Percentiles rank a stretch among this genome's conserved stretches.
phyloP scores from a whole-genome alignment of 1,140 invertebrate species.

The Venturia canescens region DNA sequence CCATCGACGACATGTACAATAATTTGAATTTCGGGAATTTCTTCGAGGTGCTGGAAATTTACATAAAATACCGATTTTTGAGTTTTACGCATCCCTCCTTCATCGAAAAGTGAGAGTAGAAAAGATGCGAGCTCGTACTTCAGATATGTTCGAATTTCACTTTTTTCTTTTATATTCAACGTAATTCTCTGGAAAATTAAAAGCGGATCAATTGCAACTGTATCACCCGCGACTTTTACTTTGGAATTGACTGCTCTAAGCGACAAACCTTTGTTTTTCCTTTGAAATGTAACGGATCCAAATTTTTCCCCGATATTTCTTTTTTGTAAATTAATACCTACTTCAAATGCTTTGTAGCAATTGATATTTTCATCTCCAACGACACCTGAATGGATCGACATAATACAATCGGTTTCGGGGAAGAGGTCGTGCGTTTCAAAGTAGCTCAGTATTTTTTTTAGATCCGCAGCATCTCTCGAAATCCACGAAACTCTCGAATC shows the following conservation, averaged over 20 bases:
- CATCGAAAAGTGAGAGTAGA: slow-evolving; percentile 64
- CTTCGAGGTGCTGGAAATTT: slow-evolving; percentile 55
- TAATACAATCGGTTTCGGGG: slow-evolving; percentile 57
- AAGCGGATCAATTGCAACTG: slow-evolving; percentile 61
- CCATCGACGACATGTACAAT: slow-evolving; percentile 50
- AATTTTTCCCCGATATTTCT: slow-evolving; percentile 50
- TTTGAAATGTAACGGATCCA: slow-evolving; percentile 36
- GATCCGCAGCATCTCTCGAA: slow-evolving; percentile 67
- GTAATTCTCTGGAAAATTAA: slow-evolving; percentile 70
- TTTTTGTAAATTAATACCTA: slow-evolving; percentile 52
- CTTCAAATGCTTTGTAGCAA: slow-evolving; percentile 69
- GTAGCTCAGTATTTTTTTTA: slow-evolving; percentile 66
- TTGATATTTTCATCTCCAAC: slow-evolving; percentile 68
- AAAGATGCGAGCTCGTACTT: slow-evolving; percentile 67
- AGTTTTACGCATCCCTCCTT: slow-evolving; percentile 68
- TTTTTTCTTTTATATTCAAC: slow-evolving; percentile 52
- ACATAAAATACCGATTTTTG: slow-evolving; percentile 65
- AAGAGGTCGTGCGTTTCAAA: slow-evolving; percentile 67
- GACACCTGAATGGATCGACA: slow-evolving; percentile 68
- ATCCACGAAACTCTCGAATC: slow-evolving; percentile 68
- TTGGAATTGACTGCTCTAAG: slow-evolving; percentile 41
- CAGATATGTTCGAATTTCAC: slow-evolving; percentile 66
- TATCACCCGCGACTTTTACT: slow-evolving; percentile 51
- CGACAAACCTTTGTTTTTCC: slow-evolving; percentile 39
- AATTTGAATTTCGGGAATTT: background rate